Conservation (phyloP, 2,113 vertebrate genomes). For the Eurypyga helias region DNA sequence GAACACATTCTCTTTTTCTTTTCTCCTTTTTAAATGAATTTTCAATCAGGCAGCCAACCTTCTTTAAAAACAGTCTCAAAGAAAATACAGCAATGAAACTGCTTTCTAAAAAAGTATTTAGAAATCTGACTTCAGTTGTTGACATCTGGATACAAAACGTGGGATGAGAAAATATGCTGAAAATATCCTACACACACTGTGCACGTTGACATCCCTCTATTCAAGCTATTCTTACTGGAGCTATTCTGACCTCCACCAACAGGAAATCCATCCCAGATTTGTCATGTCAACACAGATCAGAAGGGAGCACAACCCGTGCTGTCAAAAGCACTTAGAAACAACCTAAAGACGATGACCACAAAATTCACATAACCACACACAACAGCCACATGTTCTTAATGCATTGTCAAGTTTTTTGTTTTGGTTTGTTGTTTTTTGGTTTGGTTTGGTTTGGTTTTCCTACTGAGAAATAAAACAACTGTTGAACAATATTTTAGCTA, state of each 20-base stretch:
- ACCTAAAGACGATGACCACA: neutral
- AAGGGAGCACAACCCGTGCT: neutral
- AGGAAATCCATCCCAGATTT: conserved; percentile 4
- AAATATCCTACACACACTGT: neutral
- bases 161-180: neutral
- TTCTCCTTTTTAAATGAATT: conserved; percentile 24
- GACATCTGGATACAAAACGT: neutral
- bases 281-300: neutral
- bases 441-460: neutral
- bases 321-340: conserved; percentile 30
- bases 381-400: neutral
- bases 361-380: neutral
- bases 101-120: neutral
- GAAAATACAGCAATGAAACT: neutral
- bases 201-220: neutral
- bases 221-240: neutral
- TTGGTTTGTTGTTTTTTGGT: neutral
- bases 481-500: neutral
- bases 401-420: neutral
- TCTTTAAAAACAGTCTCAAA: neutral
- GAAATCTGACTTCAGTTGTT: neutral
- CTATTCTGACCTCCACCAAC: neutral
- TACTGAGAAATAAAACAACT: neutral
- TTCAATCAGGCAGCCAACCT: neutral
- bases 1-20: neutral